Percentiles rank a stretch among this genome's conserved stretches.
phyloP scores from a whole-genome alignment of 2,113 vertebrate genomes.

The Daphoenositta chrysoptera region DNA sequence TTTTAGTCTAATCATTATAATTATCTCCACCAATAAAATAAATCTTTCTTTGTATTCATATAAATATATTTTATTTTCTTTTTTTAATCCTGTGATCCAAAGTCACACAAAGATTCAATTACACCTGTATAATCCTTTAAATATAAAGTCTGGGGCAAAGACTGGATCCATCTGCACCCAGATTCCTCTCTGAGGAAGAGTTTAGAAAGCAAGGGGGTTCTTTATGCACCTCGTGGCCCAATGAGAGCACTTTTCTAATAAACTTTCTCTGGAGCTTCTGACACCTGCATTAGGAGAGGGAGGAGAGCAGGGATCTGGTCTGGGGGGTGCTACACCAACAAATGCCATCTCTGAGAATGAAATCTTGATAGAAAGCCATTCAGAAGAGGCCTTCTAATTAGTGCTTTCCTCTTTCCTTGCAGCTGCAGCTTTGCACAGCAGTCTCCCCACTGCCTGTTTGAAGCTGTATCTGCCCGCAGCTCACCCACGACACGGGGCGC shows the following conservation, averaged over 20 bases:
- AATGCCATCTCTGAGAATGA: not conserved
- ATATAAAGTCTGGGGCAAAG: not conserved
- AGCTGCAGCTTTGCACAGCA: not conserved
- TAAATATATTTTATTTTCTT: not conserved
- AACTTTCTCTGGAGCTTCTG: not conserved
- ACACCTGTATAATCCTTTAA: not conserved
- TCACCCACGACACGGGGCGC: not conserved
- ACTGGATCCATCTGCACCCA: not conserved
- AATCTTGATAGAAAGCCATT: not conserved
- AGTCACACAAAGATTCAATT: not conserved
- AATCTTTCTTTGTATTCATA: not conserved
- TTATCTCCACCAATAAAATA: not conserved
- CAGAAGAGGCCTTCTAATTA: not conserved
- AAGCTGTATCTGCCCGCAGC: not conserved
- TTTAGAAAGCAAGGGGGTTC: not conserved
- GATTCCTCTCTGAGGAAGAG: not conserved
- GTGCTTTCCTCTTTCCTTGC: not conserved
- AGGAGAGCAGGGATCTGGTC: fast-evolving
- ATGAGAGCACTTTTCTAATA: not conserved
- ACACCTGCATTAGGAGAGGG: too few species aligned
- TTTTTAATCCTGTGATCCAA: not conserved
- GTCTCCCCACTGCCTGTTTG: fast-evolving
- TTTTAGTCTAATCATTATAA: not conserved
- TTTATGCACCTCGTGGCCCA: not conserved
- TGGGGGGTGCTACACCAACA: not conserved